phyloP scores from a whole-genome alignment of 64 coral and sea anemone genomes.

The Porites australiensis region DNA sequence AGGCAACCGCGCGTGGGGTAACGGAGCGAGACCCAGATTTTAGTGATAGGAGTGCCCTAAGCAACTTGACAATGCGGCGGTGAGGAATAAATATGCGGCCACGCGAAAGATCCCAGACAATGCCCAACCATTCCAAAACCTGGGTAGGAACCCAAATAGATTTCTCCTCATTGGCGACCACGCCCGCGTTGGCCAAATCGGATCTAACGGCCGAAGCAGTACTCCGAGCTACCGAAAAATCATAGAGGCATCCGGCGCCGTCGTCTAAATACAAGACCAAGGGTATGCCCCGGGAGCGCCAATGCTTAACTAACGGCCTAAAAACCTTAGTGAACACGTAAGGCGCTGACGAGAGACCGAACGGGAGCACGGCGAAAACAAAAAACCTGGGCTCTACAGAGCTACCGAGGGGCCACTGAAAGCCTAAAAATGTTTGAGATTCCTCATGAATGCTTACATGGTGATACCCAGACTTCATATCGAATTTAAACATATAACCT shows the following conservation, averaged over 20 bases:
- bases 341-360: too few species aligned
- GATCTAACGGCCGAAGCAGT: neutral
- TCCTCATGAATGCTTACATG: slow-evolving; percentile 13
- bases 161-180: slow-evolving; percentile 39
- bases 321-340: too few species aligned
- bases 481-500: slow-evolving; percentile 56
- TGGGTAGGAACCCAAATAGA: slow-evolving; percentile 44
- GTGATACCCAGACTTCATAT: slow-evolving; percentile 61
- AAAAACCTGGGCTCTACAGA: too few species aligned
- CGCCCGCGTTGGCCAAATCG: slow-evolving; percentile 14
- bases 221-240: neutral
- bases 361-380: too few species aligned
- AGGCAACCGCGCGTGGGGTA: slow-evolving; percentile 25
- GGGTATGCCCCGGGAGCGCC: too few species aligned
- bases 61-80: neutral
- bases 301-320: too few species aligned
- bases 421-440: neutral
- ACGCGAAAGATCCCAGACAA: slow-evolving; percentile 4
- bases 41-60: slow-evolving; percentile 23
- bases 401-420: too few species aligned
- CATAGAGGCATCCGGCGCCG: neutral
- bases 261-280: neutral
- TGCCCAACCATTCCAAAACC: slow-evolving; percentile 26
- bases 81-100: slow-evolving; percentile 21
- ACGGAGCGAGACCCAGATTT: slow-evolving; percentile 5